These are phyloP conservation scores for Drosophila rubida DNA, from an alignment of 2,888 invertebrate species.

Conservation along the genomic window DNA sequence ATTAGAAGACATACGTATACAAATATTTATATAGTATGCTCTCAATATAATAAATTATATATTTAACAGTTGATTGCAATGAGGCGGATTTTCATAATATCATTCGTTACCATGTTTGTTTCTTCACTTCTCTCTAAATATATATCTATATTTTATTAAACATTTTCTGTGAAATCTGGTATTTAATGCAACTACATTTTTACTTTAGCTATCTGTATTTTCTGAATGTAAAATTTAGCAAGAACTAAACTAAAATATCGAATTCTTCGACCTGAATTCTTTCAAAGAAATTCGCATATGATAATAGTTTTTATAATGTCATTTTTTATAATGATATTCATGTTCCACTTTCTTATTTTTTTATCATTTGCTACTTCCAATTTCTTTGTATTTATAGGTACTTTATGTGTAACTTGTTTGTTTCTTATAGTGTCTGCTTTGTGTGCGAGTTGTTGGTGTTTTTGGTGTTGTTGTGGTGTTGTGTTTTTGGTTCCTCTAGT, in stretches of 20 bases:
- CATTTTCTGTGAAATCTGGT: constrained; percentile 15
- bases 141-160: background rate
- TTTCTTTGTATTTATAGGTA: constrained; percentile 53
- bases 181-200: constrained; percentile 53
- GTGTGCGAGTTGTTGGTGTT: constrained; percentile 34
- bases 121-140: background rate
- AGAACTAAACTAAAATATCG: constrained; percentile 4
- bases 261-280: background rate
- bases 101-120: constrained; percentile 74
- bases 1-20: constrained; percentile 44
- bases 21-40: constrained; percentile 44
- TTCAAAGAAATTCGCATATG: constrained; percentile 7
- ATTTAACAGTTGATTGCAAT: constrained; percentile 79
- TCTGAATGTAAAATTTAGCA: constrained; percentile 8
- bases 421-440: constrained; percentile 19
- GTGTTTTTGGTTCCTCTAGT: constrained; percentile 23
- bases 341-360: constrained; percentile 2
- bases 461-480: background rate
- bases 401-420: constrained; percentile 55
- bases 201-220: constrained; percentile 14
- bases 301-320: background rate
- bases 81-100: constrained; percentile 82
- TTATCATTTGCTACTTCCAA: background rate
- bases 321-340: constrained; percentile 24
- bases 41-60: constrained; percentile 59